Percentiles rank a stretch among this genome's conserved stretches.
Evolutionary conservation across 2,797 vertebrate genomes (phyloP).

Genomic region (Myiothlypis coronata): DNA sequence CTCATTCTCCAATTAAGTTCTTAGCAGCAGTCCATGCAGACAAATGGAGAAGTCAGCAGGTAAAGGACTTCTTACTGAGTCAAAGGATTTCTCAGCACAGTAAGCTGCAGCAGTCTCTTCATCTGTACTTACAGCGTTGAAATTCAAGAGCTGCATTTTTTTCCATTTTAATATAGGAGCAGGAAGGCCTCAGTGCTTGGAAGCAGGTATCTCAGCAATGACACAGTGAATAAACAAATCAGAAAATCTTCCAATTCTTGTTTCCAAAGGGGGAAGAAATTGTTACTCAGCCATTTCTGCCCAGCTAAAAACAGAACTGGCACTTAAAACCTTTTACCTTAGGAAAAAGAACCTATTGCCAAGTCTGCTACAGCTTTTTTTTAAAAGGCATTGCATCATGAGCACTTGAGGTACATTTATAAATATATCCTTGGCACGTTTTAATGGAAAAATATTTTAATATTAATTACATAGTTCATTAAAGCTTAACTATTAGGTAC

Average conservation of each 20-base stretch:
- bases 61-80: not conserved
- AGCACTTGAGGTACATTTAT: conserved; percentile 3
- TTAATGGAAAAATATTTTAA: conserved; percentile 36
- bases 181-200: not conserved
- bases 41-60: not conserved
- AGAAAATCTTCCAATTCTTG: not conserved
- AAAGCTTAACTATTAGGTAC: conserved; percentile 1
- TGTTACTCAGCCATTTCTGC: not conserved
- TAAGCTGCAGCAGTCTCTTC: not conserved
- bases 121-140: not conserved
- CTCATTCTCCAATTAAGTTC: not conserved
- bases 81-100: not conserved
- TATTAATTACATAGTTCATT: conserved; percentile 1
- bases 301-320: not conserved
- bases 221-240: not conserved
- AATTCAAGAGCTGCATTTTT: not conserved
- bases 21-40: not conserved
- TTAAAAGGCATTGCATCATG: not conserved
- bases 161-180: not conserved
- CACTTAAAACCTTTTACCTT: not conserved
- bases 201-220: not conserved
- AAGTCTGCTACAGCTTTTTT: not conserved
- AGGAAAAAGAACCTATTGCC: not conserved
- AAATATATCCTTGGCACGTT: not conserved
- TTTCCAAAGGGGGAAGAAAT: not conserved